Conservation (phyloP, 2,797 vertebrate species). For the Aldrovandia affinis region DNA sequence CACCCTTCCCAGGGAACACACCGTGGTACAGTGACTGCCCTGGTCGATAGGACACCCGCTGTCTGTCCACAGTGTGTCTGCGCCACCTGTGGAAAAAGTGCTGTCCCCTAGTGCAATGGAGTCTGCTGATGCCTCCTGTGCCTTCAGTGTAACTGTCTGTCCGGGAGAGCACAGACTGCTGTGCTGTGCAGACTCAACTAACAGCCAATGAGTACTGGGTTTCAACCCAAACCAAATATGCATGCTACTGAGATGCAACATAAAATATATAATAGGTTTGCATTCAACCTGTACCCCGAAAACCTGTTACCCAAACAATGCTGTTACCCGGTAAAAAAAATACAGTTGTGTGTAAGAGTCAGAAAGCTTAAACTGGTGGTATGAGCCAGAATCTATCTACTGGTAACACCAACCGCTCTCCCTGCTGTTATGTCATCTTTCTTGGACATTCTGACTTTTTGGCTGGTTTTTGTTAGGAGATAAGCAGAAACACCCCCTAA, state of each 20-base stretch:
- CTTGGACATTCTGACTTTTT: conserved; percentile 8
- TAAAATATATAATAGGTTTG: neutral
- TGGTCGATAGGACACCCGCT: neutral
- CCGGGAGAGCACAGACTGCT: no score
- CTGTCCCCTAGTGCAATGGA: neutral
- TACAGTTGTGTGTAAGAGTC: conserved; percentile 37
- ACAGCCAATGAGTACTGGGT: neutral
- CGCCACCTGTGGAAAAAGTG: neutral
- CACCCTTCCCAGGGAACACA: no score
- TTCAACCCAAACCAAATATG: no score
- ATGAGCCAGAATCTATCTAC: conserved; percentile 13
- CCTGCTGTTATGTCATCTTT: conserved; percentile 39
- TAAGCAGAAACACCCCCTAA: neutral
- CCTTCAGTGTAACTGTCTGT: no score
- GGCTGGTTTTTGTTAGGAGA: neutral
- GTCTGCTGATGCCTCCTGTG: neutral
- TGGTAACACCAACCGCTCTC: conserved; percentile 7
- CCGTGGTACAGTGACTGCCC: no score
- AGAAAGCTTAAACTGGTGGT: conserved; percentile 35
- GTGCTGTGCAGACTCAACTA: neutral
- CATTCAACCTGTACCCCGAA: neutral
- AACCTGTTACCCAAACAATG: neutral
- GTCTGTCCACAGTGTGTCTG: no score
- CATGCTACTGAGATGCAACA: neutral
- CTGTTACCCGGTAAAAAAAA: neutral